phyloP scores from a whole-genome alignment of 2,888 invertebrate genomes.

The Deilephila elpenor region DNA sequence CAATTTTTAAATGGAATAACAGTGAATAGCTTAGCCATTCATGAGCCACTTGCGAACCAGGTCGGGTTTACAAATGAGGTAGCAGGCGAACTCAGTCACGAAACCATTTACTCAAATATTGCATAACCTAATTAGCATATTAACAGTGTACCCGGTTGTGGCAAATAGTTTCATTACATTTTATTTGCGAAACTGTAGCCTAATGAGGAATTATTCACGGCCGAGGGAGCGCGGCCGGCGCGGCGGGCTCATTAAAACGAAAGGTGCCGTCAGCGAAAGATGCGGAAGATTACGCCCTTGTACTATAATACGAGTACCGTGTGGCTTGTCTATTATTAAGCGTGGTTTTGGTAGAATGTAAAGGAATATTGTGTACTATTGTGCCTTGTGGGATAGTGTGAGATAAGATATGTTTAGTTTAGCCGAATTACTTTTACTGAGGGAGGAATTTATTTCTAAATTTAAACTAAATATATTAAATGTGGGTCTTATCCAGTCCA shows the following conservation, averaged over 20 bases:
- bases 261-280: constrained; percentile 32
- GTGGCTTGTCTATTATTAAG: constrained; percentile 1
- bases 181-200: background rate
- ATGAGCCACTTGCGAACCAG: constrained; percentile 9
- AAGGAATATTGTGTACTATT: background rate
- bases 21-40: constrained; percentile 4
- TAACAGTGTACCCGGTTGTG: background rate
- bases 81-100: background rate
- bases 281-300: constrained; percentile 32
- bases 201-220: constrained; percentile 34
- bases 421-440: too few species aligned
- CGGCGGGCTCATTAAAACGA: constrained; percentile 34
- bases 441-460: too few species aligned
- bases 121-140: constrained; percentile 15
- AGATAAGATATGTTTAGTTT: too few species aligned
- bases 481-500: too few species aligned
- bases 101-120: constrained; percentile 3
- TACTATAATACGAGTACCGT: constrained; percentile 14
- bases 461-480: too few species aligned
- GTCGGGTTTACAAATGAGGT: background rate
- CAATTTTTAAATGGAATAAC: constrained; percentile 3
- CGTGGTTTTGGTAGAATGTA: background rate
- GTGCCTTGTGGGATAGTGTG: too few species aligned
- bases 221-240: constrained; percentile 27
- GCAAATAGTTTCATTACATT: background rate